These are phyloP conservation scores for Anaspis maculata DNA, from an alignment of 2,888 invertebrate genomes.

Conservation along the genomic window DNA sequence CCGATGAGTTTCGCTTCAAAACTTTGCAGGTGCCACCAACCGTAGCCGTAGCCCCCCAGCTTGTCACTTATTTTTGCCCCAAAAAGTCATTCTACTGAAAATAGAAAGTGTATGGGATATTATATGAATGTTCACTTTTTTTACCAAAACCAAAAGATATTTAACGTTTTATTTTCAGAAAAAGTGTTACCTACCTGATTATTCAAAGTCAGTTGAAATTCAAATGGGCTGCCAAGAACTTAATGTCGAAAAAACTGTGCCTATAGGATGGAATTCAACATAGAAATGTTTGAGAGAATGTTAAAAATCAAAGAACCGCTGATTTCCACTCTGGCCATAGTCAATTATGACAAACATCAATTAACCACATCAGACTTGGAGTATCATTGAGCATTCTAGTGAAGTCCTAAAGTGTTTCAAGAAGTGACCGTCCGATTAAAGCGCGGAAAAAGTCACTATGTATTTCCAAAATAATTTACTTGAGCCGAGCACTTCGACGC, in stretches of 20 bases:
- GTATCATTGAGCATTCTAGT: slow-evolving; percentile 1
- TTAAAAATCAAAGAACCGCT: slow-evolving; percentile 14
- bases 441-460: slow-evolving; percentile 13
- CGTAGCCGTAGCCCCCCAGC: too few relatives aligned
- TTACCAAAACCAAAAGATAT: too few relatives aligned
- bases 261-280: slow-evolving; percentile 19
- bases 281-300: slow-evolving; percentile 19
- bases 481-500: too few relatives aligned
- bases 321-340: slow-evolving; percentile 16
- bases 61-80: too few relatives aligned
- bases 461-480: slow-evolving; percentile 1
- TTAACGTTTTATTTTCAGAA: too few relatives aligned
- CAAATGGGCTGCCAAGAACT: slow-evolving; percentile 6
- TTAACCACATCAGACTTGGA: neutral
- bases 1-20: too few relatives aligned
- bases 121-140: too few relatives aligned
- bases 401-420: slow-evolving; percentile 10
- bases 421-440: slow-evolving; percentile 10
- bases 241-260: slow-evolving; percentile 15
- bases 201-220: slow-evolving; percentile 24
- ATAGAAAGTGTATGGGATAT: too few relatives aligned
- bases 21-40: too few relatives aligned
- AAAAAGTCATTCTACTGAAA: too few relatives aligned
- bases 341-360: too few relatives aligned
- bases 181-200: too few relatives aligned